Evolutionary conservation across 2,797 vertebrate genomes (phyloP).

Genomic region (Chaunax sp.): DNA sequence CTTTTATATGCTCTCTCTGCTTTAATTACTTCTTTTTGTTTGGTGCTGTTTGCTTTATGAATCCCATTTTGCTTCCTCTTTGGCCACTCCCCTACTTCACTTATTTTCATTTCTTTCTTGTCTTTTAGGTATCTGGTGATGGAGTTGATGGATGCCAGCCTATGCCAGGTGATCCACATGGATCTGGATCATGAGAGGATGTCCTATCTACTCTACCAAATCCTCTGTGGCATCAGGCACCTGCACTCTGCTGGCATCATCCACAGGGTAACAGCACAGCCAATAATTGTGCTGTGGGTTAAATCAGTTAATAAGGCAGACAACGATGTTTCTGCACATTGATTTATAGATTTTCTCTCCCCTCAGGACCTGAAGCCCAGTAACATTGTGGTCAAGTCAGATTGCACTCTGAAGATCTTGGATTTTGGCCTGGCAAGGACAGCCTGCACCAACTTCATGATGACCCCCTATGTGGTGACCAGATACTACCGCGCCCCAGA

Average conservation of each 20-base stretch:
- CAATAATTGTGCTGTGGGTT: background rate
- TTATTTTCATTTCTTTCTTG: background rate
- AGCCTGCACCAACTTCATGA: constrained; percentile 98
- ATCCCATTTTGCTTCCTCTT: background rate
- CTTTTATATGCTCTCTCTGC: background rate
- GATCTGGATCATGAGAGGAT: constrained; percentile 98
- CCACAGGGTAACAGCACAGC: constrained; percentile 89
- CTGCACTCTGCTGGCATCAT: constrained; percentile 98
- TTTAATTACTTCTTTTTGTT: background rate
- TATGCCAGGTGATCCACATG: constrained; percentile 99
- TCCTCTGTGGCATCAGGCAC: constrained; percentile 97
- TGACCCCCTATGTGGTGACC: constrained; percentile 98
- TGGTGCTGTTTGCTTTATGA: background rate
- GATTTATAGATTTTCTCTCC: constrained; percentile 3
- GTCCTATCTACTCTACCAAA: constrained; percentile 98
- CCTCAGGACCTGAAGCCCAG: constrained; percentile 96
- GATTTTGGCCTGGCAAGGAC: constrained; percentile 97
- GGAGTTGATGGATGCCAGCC: constrained; percentile 98
- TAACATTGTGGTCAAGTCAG: constrained; percentile 98
- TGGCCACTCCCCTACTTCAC: background rate
- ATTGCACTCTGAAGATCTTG: constrained; percentile 97
- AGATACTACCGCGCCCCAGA: constrained; percentile 96
- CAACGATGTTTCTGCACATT: constrained; percentile 16
- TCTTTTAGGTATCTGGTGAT: constrained; percentile 92
- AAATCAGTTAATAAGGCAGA: background rate